phyloP scores from a whole-genome alignment of 2,888 invertebrate species.

The Melangyna quadrimaculata region DNA sequence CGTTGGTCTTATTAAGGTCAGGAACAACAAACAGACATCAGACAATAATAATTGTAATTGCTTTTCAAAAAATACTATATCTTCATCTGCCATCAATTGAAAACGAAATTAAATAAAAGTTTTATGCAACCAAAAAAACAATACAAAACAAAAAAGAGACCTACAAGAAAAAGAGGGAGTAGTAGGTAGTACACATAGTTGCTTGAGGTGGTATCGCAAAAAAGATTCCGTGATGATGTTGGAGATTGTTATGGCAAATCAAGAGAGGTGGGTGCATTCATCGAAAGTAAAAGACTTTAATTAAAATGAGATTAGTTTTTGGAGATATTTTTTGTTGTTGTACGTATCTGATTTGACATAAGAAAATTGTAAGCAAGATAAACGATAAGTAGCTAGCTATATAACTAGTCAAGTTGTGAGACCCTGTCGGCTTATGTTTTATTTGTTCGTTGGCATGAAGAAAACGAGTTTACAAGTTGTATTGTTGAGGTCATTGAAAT shows the following conservation, averaged over 20 bases:
- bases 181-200: no score
- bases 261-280: slow-evolving; percentile 38
- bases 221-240: slow-evolving; percentile 20
- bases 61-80: slow-evolving; percentile 35
- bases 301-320: slow-evolving; percentile 63
- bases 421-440: neutral
- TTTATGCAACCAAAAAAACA: slow-evolving; percentile 42
- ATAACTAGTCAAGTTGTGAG: neutral
- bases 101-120: slow-evolving; percentile 47
- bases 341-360: slow-evolving; percentile 3
- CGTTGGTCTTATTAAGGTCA: slow-evolving; percentile 17
- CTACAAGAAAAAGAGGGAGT: neutral
- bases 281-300: slow-evolving; percentile 65
- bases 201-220: slow-evolving; percentile 4
- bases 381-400: neutral
- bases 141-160: neutral
- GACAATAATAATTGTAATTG: slow-evolving; percentile 39
- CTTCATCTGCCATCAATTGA: slow-evolving; percentile 43
- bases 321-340: slow-evolving; percentile 9
- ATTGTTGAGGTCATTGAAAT: slow-evolving; percentile 30
- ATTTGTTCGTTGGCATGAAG: neutral
- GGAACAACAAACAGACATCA: slow-evolving; percentile 29
- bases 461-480: slow-evolving; percentile 19
- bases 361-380: neutral
- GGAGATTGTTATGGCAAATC: slow-evolving; percentile 4